phyloP scores from a whole-genome alignment of 2,888 invertebrate species.

The Ditylenchus weischeri region DNA sequence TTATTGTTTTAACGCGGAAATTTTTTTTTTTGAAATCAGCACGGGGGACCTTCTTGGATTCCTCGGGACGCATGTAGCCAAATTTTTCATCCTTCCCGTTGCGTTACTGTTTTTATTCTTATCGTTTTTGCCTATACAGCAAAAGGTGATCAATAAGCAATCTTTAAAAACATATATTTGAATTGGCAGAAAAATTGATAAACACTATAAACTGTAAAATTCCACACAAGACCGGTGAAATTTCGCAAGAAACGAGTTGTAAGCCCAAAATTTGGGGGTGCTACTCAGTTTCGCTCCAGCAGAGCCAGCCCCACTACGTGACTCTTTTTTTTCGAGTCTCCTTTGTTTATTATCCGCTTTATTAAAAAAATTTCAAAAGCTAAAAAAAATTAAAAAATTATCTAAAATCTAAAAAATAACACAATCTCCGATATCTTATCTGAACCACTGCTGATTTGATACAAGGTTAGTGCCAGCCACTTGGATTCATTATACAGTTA shows the following conservation, averaged over 20 bases:
- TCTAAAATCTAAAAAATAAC: conserved; percentile 13
- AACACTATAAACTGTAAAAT: background rate
- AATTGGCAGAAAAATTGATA: background rate
- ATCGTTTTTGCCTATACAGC: too few relatives aligned
- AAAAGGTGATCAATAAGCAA: too few relatives aligned
- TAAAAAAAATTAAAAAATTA: conserved; percentile 14
- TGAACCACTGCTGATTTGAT: conserved; percentile 10
- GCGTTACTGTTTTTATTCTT: too few relatives aligned
- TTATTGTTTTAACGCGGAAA: too few relatives aligned
- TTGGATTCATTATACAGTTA: too few relatives aligned
- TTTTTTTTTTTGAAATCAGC: too few relatives aligned
- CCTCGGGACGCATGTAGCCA: too few relatives aligned
- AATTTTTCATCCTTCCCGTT: too few relatives aligned
- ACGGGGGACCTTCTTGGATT: too few relatives aligned
- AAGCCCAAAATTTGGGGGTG: conserved; percentile 8
- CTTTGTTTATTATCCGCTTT: conserved; percentile 1
- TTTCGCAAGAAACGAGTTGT: conserved; percentile 7
- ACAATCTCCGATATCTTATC: conserved; percentile 4
- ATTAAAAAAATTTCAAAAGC: conserved; percentile 9
- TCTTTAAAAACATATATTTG: background rate
- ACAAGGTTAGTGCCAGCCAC: background rate
- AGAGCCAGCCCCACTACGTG: background rate
- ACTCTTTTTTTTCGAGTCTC: conserved; percentile 12
- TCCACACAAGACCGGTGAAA: background rate
- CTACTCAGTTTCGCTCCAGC: background rate